phyloP scores from a whole-genome alignment of 2,113 vertebrate genomes.

The Indicator indicator region DNA sequence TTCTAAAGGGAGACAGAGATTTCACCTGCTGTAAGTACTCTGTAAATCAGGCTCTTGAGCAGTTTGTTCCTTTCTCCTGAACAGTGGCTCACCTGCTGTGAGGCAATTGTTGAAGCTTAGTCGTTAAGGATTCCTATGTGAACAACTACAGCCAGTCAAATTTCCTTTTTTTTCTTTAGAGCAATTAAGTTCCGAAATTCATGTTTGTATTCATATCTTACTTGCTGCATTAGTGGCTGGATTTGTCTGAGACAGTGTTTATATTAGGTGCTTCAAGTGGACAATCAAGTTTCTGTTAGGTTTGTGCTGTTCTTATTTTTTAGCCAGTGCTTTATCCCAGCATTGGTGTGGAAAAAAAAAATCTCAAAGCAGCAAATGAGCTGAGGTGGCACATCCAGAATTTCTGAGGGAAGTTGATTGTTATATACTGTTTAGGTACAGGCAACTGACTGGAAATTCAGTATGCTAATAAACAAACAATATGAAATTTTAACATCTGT shows the following conservation, averaged over 20 bases:
- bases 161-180: neutral
- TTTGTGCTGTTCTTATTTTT: neutral
- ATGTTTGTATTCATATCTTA: neutral
- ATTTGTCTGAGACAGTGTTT: neutral
- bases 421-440: neutral
- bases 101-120: neutral
- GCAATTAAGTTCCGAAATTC: neutral
- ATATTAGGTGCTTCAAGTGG: neutral
- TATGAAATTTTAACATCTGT: neutral
- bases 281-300: neutral
- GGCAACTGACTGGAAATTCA: neutral
- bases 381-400: neutral
- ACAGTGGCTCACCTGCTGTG: neutral
- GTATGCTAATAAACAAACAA: neutral
- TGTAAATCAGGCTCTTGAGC: neutral
- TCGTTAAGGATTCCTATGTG: fast-evolving
- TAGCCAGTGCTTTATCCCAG: neutral
- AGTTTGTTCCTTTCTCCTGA: neutral
- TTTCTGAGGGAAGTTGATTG: neutral
- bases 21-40: neutral
- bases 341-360: neutral
- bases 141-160: neutral
- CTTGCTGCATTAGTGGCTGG: neutral
- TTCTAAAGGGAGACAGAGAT: neutral
- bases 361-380: neutral